Base-by-base conservation (phyloP, 2,797 vertebrate genomes). In the Tenualosa ilisha region DNA sequence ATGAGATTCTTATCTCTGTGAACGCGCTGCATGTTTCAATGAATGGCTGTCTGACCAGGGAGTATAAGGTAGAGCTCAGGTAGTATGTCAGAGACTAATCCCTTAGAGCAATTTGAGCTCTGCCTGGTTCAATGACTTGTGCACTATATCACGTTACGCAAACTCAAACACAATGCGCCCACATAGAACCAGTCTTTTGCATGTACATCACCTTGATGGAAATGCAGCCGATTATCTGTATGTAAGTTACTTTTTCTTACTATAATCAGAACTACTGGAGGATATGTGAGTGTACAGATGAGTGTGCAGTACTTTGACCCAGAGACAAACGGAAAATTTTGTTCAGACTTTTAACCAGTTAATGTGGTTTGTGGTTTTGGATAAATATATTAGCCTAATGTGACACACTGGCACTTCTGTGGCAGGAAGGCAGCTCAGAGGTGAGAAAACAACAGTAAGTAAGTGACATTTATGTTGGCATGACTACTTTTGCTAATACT, bases 31-130 rank as follows among this genome's bases (percentile, higher is more conserved):
- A 46, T 46, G 46, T 46, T 7, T 46, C 31, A 31, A 3, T 46
- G 46, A 46, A 4, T 46, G 46, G 46, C 46, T 65, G 24, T 24
- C 63, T 65, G 9, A n/a, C 26, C 61, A 65, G n/a, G 7, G 22
- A 31, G 63, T 12, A 26, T 4, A 65, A 24, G 63, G 11, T 31
- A 65, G 63, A 31, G 24, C 11, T 13, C 6, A 0, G 63, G 2
- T 31, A 59, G 56, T 59, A 65, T 31, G 24, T 65, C 63, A 12
- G 63, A 65, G 26, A 65, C 63, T 65, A 26, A 13, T 65, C 63
- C 24, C 63, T 65, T 65, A 11, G 7, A 26, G 63, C 63, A 65
- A 65, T 65, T 65, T 65, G 63, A 65, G 63, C 63, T 65, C 63
- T 31, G 63, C 63, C 63, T 31, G 63, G 12, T 31, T 65, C 24